These are phyloP conservation scores for Pseudomyrmex pallidus DNA, from an alignment of 1,140 invertebrate species.

Conservation along the genomic window DNA sequence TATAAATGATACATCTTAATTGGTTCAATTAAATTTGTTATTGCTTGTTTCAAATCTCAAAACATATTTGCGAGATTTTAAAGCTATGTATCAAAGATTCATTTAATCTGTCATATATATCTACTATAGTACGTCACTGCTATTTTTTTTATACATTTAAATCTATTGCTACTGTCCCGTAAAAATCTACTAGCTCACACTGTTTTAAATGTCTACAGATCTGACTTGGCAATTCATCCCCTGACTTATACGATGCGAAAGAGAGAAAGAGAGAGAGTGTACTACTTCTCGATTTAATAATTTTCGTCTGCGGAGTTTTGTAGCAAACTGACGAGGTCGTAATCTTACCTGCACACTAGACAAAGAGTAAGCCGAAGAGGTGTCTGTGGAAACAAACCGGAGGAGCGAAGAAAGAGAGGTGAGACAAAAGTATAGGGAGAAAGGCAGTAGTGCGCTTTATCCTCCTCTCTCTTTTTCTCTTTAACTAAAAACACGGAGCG, in stretches of 20 bases:
- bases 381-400: neutral
- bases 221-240: neutral
- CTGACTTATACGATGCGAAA: neutral
- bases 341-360: conserved; percentile 36
- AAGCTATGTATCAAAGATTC: neutral
- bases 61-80: neutral
- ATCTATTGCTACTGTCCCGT: neutral
- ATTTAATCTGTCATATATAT: neutral
- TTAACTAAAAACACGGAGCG: conserved; percentile 33
- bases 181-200: conserved; percentile 26
- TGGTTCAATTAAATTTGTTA: neutral
- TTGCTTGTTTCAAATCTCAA: neutral
- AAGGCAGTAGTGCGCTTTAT: neutral
- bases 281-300: conserved; percentile 35
- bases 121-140: too few species aligned
- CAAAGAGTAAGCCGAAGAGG: conserved; percentile 20
- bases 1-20: neutral
- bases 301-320: conserved; percentile 25
- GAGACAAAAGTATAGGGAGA: conserved; percentile 29
- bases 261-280: neutral
- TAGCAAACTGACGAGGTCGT: conserved; percentile 35
- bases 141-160: neutral
- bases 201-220: conserved; percentile 29
- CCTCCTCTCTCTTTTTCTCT: conserved; percentile 32
- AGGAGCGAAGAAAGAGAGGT: neutral